Evolutionary conservation across 2,797 vertebrate species (phyloP).

Genomic region (Hippopotamyrus pictus): DNA sequence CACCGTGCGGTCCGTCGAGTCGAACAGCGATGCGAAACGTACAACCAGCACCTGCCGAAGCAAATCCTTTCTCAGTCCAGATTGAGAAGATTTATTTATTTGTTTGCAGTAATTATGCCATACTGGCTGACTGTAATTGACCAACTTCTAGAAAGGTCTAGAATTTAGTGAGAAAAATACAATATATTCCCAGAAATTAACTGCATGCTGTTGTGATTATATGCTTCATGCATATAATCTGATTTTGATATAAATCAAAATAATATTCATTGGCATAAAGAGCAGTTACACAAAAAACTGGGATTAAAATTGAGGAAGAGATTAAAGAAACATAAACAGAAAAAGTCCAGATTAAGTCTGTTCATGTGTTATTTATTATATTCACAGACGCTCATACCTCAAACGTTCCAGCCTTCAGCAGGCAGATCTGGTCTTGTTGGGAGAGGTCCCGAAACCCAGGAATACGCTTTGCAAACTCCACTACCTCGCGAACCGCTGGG

Average conservation of each 20-base stretch:
- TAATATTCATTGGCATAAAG: background rate
- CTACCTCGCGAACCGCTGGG: conserved; percentile 91
- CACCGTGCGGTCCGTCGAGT: conserved; percentile 82
- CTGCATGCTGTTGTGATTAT: background rate
- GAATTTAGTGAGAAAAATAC: background rate
- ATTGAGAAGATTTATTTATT: background rate
- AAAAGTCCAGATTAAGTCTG: background rate
- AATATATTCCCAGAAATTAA: background rate
- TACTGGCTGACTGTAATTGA: background rate
- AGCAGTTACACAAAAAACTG: background rate
- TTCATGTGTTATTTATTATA: background rate
- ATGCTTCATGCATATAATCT: background rate
- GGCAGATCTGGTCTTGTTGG: conserved; percentile 90
- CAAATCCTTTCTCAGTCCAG: background rate
- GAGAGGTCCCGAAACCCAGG: conserved; percentile 89
- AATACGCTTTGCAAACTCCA: conserved; percentile 93
- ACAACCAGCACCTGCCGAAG: conserved; percentile 87
- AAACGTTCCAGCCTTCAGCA: conserved; percentile 94
- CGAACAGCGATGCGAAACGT: conserved; percentile 87
- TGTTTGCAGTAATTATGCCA: background rate
- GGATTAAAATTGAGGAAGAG: background rate
- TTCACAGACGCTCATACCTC: conserved; percentile 69
- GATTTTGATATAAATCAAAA: background rate
- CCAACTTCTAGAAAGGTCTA: background rate
- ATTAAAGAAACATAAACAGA: background rate